Evolutionary conservation across 2,113 vertebrate species (phyloP).

Genomic region (Grammomys surdaster): DNA sequence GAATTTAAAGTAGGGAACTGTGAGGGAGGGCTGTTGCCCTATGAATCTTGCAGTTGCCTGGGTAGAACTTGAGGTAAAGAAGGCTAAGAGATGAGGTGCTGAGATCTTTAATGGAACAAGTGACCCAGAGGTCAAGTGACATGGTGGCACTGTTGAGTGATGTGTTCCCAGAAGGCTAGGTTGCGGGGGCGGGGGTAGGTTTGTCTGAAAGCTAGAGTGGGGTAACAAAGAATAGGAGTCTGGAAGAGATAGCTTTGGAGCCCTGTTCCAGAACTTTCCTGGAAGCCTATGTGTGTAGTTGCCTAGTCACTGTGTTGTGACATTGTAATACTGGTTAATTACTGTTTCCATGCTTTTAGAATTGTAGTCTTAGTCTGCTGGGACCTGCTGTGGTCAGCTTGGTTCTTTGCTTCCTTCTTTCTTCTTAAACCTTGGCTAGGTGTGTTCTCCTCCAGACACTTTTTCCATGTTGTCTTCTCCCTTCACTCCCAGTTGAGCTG

Average conservation of each 20-base stretch:
- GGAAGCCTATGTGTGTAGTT: neutral
- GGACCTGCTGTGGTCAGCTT: neutral
- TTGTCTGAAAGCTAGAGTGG: neutral
- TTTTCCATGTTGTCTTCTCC: neutral
- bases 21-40: neutral
- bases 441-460: neutral
- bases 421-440: neutral
- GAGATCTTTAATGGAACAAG: neutral
- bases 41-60: neutral
- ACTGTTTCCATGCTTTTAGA: neutral
- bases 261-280: neutral
- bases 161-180: neutral
- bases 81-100: neutral
- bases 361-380: neutral
- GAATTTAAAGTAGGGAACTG: neutral
- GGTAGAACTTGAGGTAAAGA: neutral
- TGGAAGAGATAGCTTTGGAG: neutral
- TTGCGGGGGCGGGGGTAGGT: neutral
- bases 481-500: neutral
- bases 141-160: neutral
- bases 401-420: neutral
- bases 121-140: neutral
- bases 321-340: neutral
- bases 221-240: neutral
- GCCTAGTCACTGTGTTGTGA: neutral